Conservation (phyloP, 2,888 invertebrate species). For the Pyralis farinalis region DNA sequence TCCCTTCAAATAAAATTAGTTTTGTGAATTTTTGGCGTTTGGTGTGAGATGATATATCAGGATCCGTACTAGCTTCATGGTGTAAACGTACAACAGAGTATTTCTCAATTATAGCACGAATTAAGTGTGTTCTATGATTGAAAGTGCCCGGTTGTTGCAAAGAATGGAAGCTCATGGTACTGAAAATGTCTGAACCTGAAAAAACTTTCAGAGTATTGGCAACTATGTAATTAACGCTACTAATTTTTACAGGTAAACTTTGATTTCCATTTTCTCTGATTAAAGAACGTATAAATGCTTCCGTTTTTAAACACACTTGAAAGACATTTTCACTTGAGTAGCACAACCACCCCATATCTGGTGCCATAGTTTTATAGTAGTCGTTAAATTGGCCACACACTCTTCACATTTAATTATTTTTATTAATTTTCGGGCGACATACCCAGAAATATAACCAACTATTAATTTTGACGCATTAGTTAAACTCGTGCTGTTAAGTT, state of each 20-base stretch:
- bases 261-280: background rate
- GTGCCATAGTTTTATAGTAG: background rate
- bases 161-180: background rate
- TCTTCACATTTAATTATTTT: conserved; percentile 4
- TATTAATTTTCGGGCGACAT: background rate
- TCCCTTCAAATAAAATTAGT: too few relatives aligned
- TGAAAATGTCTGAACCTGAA: background rate
- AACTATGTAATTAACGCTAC: background rate
- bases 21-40: conserved; percentile 4
- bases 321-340: conserved; percentile 7
- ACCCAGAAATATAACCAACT: conserved; percentile 7
- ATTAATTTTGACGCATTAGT: background rate
- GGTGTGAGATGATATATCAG: conserved; percentile 1
- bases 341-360: conserved; percentile 8
- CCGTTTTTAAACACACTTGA: conserved; percentile 9
- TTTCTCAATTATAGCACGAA: conserved; percentile 2
- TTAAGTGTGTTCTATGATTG: conserved; percentile 4
- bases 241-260: background rate
- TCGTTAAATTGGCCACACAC: background rate
- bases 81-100: conserved; percentile 3
- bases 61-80: conserved; percentile 1
- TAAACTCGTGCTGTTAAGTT: background rate
- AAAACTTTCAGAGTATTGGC: background rate
- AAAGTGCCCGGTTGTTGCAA: conserved; percentile 1
- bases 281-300: conserved; percentile 2